Conservation (phyloP, 2,113 vertebrate genomes). For the Leptobrachium leishanense region DNA sequence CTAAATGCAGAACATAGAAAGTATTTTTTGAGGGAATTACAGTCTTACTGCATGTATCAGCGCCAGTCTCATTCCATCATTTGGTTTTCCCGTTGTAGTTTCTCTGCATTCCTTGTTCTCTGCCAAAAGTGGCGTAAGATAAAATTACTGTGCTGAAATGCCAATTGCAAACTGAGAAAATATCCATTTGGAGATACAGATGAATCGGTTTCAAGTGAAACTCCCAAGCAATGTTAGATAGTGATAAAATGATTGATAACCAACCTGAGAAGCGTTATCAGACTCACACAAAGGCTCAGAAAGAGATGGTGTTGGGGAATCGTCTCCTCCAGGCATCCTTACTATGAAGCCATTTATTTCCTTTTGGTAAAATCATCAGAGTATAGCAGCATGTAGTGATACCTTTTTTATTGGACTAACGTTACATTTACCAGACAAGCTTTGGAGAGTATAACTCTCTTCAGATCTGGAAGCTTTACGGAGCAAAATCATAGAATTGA, state of each 20-base stretch:
- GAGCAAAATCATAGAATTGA: too few relatives aligned
- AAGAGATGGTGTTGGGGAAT: background rate
- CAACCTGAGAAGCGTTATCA: background rate
- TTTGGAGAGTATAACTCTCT: too few relatives aligned
- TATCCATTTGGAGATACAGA: background rate
- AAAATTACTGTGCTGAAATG: background rate
- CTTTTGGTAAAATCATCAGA: background rate
- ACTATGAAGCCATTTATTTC: constrained; percentile 3
- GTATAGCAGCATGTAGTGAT: too few relatives aligned
- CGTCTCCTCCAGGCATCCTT: constrained; percentile 6
- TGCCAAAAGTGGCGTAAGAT: background rate
- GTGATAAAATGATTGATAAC: constrained; percentile 1
- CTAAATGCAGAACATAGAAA: background rate
- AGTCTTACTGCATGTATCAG: background rate
- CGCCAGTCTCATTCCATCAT: background rate
- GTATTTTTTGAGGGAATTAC: background rate
- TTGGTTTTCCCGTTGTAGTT: background rate
- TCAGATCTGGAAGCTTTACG: too few relatives aligned
- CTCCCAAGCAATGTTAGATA: constrained; percentile 5
- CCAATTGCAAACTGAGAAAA: too few relatives aligned
- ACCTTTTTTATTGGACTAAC: too few relatives aligned
- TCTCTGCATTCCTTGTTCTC: background rate
- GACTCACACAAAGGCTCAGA: constrained; percentile 9
- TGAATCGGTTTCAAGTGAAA: background rate
- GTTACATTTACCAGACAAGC: too few relatives aligned